Base-by-base conservation (phyloP, 2,888 invertebrate species). In the Tipula vernalis region DNA sequence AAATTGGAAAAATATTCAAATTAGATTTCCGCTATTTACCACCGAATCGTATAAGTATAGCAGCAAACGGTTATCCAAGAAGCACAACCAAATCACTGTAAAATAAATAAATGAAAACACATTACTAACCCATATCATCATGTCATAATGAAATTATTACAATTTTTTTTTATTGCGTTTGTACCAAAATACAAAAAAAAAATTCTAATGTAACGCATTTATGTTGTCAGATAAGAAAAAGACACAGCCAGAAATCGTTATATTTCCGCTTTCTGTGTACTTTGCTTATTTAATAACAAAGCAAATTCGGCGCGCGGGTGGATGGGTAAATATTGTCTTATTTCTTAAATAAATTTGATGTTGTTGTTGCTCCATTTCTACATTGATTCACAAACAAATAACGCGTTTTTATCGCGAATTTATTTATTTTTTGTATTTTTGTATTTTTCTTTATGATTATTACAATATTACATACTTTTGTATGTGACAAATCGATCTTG, bases 1-100 rank as follows among this genome's bases (percentile, higher is more conserved):
- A 71, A 71, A 71, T 71, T 71, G 71, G 71, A 71, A 71, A 71
- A 71, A 71, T 71, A 71, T 71, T 71, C 71, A 71, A 71, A 71
- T 71, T 28, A 71, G 71, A 71, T 71, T 71, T 71, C 71, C 71
- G 71, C 71, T 71, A 71, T 71, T 71, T 71, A 5, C 6, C 51
- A 15, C 15, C 51, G 51, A 51, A 51, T 51, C 28, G 2, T 15
- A 15, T 44, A 12, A 12, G 44, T 12, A 44, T 44, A 44, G 51
- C 51, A 51, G 6, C 71, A 10, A 10, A 28, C 71, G 28, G 71
- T 28, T 71, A 71, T 28, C 71, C 71, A 28, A 71, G 28, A 71
- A 3, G 28, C 71, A 12, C 18, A 71, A 71, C 28, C 71, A 71
- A 71, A 71, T 71, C 71, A 18, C 10, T 6, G 71, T 28, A 18